Percentiles rank a stretch among this genome's conserved stretches.
phyloP scores from a whole-genome alignment of 2,113 vertebrate genomes.

The Caloenas nicobarica region DNA sequence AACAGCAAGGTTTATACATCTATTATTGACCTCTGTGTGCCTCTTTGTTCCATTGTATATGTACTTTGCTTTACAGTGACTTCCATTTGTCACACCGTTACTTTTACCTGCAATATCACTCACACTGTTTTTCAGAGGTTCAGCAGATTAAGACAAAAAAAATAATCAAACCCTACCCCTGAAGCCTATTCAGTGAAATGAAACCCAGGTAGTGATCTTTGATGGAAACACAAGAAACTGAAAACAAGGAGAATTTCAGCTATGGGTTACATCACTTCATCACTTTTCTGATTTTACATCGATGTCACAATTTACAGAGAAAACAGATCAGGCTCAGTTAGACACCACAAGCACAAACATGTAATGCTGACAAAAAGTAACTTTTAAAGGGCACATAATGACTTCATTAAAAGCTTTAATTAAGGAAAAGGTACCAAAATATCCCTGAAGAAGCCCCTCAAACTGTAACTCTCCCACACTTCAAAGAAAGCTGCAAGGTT shows the following conservation, averaged over 20 bases:
- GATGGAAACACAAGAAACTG: background rate
- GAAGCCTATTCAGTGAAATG: background rate
- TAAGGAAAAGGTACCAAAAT: background rate
- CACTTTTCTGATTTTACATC: background rate
- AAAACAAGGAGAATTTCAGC: background rate
- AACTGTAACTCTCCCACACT: too few relatives aligned
- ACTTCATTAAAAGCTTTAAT: background rate
- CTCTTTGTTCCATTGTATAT: background rate
- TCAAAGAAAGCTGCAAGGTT: background rate
- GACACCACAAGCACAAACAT: background rate
- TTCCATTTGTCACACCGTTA: background rate
- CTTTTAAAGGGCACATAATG: background rate
- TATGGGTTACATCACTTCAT: background rate
- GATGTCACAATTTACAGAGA: background rate
- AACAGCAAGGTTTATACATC: background rate
- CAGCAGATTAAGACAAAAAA: background rate
- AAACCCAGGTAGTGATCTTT: background rate
- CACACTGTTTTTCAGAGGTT: background rate
- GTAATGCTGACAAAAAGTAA: background rate
- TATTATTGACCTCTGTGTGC: background rate
- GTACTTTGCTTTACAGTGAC: background rate
- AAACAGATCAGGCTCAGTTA: background rate
- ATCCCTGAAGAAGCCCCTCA: background rate
- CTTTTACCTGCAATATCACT: background rate
- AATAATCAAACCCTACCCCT: accelerated